Conservation (phyloP, 2,888 invertebrate genomes). For the Masnerella sp. region DNA sequence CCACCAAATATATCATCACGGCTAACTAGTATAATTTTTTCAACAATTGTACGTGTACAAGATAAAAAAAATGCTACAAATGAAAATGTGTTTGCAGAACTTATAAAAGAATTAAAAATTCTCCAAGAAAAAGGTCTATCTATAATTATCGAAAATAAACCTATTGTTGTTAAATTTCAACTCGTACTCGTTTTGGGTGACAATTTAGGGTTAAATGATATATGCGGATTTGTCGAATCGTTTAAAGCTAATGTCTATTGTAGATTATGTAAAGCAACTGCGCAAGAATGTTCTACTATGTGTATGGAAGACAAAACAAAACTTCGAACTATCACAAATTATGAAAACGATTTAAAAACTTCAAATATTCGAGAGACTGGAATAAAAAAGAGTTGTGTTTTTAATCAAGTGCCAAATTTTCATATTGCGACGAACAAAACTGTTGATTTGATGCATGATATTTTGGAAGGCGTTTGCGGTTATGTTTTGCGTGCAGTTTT, state of each 20-base stretch:
- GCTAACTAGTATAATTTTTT: conserved; percentile 63
- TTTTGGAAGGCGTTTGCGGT: too few relatives aligned
- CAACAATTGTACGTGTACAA: conserved; percentile 60
- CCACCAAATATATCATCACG: conserved; percentile 53
- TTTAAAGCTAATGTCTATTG: conserved; percentile 64
- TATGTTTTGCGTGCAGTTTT: conserved; percentile 15
- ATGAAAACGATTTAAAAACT: conserved; percentile 37
- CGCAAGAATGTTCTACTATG: conserved; percentile 47
- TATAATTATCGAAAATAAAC: conserved; percentile 39
- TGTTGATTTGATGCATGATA: too few relatives aligned
- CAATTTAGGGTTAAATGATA: conserved; percentile 48
- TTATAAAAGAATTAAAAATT: conserved; percentile 62
- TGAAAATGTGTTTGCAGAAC: conserved; percentile 59
- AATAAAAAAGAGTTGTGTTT: conserved; percentile 56
- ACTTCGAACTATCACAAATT: conserved; percentile 55
- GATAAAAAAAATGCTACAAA: conserved; percentile 64
- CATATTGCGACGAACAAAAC: too few relatives aligned
- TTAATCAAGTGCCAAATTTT: too few relatives aligned
- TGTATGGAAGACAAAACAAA: conserved; percentile 46
- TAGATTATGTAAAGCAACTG: conserved; percentile 63
- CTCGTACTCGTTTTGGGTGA: conserved; percentile 55
- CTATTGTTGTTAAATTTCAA: conserved; percentile 58
- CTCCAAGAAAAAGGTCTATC: conserved; percentile 62
- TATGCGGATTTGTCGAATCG: conserved; percentile 58
- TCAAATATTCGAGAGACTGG: conserved; percentile 50